phyloP scores from a whole-genome alignment of 2,888 invertebrate species.

The Dromius quadrimaculatus region DNA sequence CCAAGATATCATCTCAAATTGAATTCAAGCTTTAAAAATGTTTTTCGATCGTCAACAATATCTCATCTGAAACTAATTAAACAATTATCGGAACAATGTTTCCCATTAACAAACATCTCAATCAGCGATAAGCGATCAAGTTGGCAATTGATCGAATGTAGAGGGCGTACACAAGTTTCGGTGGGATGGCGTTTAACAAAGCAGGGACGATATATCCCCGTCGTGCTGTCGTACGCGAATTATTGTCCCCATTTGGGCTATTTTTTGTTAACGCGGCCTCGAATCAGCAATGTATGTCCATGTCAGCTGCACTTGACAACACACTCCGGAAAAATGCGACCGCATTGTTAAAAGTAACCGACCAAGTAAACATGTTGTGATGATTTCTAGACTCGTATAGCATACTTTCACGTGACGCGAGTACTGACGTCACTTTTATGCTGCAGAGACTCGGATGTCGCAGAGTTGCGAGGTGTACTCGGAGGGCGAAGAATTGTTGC shows the following conservation, averaged over 20 bases:
- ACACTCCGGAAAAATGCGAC: constrained; percentile 51
- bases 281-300: constrained; percentile 62
- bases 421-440: constrained; percentile 17
- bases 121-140: neutral
- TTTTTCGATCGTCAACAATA: no score
- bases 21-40: no score
- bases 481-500: constrained; percentile 4
- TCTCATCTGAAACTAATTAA: neutral
- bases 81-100: neutral
- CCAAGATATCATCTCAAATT: no score
- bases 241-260: constrained; percentile 65
- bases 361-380: constrained; percentile 52
- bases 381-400: constrained; percentile 47
- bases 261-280: constrained; percentile 64
- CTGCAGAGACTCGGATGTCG: neutral
- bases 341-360: constrained; percentile 50
- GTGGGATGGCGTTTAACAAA: neutral
- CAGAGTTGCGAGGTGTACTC: neutral
- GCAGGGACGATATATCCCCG: no score
- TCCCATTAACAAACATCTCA: constrained; percentile 5
- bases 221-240: constrained; percentile 61
- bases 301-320: constrained; percentile 61
- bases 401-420: constrained; percentile 31
- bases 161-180: neutral
- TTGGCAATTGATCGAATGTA: no score